Conservation (phyloP, 1,140 invertebrate species). For the Dysdera silvatica region DNA sequence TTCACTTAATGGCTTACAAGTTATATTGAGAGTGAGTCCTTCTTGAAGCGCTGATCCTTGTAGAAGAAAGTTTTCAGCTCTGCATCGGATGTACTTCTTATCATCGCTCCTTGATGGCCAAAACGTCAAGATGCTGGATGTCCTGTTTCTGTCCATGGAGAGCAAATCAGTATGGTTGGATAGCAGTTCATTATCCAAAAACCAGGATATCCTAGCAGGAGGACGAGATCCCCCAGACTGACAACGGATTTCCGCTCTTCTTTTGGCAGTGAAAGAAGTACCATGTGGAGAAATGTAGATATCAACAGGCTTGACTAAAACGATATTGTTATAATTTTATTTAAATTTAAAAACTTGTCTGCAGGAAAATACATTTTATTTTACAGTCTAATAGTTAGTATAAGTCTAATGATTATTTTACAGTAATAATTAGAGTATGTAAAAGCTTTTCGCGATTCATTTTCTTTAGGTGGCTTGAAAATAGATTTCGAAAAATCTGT, state of each 20-base stretch:
- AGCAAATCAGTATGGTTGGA: constrained; percentile 26
- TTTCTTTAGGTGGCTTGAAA: no score
- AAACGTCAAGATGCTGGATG: constrained; percentile 31
- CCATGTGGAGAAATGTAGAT: constrained; percentile 4
- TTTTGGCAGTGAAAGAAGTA: constrained; percentile 50
- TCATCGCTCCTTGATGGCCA: constrained; percentile 65
- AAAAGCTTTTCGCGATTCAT: no score
- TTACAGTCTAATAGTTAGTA: no score
- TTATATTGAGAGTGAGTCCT: constrained; percentile 72
- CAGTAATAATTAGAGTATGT: no score
- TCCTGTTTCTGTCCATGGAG: constrained; percentile 29
- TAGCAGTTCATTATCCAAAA: constrained; percentile 56
- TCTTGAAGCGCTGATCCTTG: constrained; percentile 60
- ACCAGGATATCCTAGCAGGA: constrained; percentile 78
- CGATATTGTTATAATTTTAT: no score
- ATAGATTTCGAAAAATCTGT: no score
- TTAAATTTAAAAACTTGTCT: no score
- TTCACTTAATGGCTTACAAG: constrained; percentile 58
- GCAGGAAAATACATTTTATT: no score
- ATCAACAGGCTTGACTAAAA: constrained; percentile 17
- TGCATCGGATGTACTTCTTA: constrained; percentile 68
- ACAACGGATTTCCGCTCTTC: constrained; percentile 71
- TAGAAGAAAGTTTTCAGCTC: constrained; percentile 62
- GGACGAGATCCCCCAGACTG: constrained; percentile 75
- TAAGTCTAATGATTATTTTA: no score